A percentile compares a stretch with the other conserved stretches of the same genome.
These are phyloP conservation scores for Ametastegia equiseti DNA, from an alignment of 2,888 invertebrate genomes.

Conservation along the genomic window DNA sequence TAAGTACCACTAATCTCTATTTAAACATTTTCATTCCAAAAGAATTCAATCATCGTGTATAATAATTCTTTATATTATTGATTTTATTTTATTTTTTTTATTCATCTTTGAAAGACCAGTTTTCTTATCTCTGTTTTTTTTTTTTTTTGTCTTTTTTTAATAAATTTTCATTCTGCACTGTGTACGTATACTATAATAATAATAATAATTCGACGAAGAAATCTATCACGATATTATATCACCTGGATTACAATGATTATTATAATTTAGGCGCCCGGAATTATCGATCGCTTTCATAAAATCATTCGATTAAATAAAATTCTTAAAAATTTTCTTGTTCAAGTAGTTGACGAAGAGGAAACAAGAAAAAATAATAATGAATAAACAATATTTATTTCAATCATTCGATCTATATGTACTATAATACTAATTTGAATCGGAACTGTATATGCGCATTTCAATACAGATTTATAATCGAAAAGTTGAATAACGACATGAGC, in stretches of 20 bases:
- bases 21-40: neutral
- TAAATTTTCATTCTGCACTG: no score
- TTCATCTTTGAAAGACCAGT: neutral
- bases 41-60: neutral
- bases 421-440: neutral
- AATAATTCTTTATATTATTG: no score
- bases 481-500: no score
- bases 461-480: no score
- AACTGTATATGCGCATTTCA: neutral
- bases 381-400: neutral
- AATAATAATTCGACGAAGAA: neutral
- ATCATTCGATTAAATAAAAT: conserved; percentile 2
- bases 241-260: neutral
- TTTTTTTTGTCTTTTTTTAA: neutral
- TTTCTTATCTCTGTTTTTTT: no score
- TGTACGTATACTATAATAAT: no score
- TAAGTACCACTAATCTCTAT: neutral
- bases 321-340: neutral
- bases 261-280: neutral
- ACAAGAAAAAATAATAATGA: no score
- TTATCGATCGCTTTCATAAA: neutral
- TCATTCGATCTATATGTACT: neutral
- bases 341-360: neutral
- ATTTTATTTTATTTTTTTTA: neutral
- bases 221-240: neutral